A percentile compares a stretch with the other conserved stretches of the same genome.
Conservation (phyloP, 2,888 invertebrate genomes). For the Brachyptera putata region DNA sequence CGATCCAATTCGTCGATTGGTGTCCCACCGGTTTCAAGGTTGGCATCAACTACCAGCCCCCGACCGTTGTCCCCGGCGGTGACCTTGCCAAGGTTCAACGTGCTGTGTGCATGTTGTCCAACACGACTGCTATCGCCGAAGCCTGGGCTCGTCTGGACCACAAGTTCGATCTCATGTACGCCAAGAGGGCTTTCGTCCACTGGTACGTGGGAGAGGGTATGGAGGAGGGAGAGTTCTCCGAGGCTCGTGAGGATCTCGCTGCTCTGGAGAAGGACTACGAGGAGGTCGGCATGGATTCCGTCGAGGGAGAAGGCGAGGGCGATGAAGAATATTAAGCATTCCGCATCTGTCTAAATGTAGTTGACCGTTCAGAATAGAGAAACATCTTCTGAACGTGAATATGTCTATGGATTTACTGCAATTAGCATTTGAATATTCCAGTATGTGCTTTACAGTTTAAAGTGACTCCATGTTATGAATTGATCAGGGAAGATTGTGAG, state of each 20-base stretch:
- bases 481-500: too few species aligned
- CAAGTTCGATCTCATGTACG: conserved; percentile 60
- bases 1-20: conserved; percentile 53
- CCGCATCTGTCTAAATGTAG: too few species aligned
- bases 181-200: conserved; percentile 58
- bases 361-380: too few species aligned
- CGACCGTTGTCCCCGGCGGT: conserved; percentile 53
- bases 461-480: too few species aligned
- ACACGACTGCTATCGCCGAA: conserved; percentile 86
- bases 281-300: conserved; percentile 72
- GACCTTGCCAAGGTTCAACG: conserved; percentile 53
- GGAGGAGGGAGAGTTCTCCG: conserved; percentile 57
- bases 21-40: conserved; percentile 49
- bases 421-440: too few species aligned
- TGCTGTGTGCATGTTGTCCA: conserved; percentile 62
- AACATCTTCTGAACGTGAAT: too few species aligned
- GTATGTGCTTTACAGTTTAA: too few species aligned
- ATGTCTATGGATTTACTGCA: too few species aligned
- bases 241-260: conserved; percentile 81
- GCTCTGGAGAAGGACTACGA: conserved; percentile 77
- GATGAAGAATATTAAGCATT: conserved; percentile 60
- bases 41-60: conserved; percentile 81
- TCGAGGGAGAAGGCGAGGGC: conserved; percentile 63
- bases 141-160: conserved; percentile 75
- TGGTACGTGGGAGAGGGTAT: conserved; percentile 59